Base-by-base conservation (phyloP, 2,888 invertebrate genomes). In the Eilema depressum region DNA sequence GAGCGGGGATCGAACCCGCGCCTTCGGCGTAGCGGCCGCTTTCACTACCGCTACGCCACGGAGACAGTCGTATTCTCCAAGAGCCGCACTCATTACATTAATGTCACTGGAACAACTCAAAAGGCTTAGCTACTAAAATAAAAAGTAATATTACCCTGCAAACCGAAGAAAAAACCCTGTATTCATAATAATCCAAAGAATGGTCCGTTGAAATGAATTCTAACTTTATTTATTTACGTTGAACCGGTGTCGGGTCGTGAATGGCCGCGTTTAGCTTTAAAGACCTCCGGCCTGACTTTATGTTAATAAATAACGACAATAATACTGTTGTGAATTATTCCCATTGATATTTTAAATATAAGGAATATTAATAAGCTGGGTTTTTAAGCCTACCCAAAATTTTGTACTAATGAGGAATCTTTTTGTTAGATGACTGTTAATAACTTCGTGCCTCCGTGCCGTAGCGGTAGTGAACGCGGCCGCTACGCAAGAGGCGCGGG, bases 121-220 rank as follows among this genome's bases (percentile, higher is more conserved):
- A 47, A 47, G 14, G 17, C 4, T 41, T 17, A 41, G 17, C 17
- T 20, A 2, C 8, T n/a, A n/a, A 53, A 53, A 53, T n/a, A 53
- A 53, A n/a, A 8, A 47, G 53, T 20, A 2, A 53, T 10, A 53
- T 53, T 53, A n/a, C 10, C 1, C n/a, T 3, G 0, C 5, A 53
- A 20, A 4, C 4, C 14, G 8, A 53, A 53, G 5, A 47, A 47
- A 53, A n/a, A 20, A n/a, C 17, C 0, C 47, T 53, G 37, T 37
- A 23, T 47, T 67, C 23, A 30, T 67, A 67, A 61, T 23, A 61
- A 67, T 61, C 17, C n/a, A 30, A 57, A 66, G 56, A 66, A 56
- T 57, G 65, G 30, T 66, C 57, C 33, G 33, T 57, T 81, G 80
- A 83, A 79, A 82, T 77, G 78, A 77, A 76, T 68, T 68, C 63